These are phyloP conservation scores for Nymphicus hollandicus DNA, from an alignment of 2,113 vertebrate genomes.

Conservation along the genomic window DNA sequence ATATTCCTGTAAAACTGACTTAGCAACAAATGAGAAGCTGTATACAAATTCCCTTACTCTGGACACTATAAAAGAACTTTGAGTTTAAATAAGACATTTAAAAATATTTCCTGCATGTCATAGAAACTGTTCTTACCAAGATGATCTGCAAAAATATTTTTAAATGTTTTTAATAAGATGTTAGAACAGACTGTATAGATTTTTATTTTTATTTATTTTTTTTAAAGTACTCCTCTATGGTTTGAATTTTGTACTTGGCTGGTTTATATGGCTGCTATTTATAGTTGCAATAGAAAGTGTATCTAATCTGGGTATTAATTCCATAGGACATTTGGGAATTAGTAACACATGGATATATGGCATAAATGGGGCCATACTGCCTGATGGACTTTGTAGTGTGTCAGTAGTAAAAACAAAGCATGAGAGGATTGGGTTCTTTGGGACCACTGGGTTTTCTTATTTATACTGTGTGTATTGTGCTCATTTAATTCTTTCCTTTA, in stretches of 20 bases:
- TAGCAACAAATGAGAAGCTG: neutral
- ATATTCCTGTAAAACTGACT: neutral
- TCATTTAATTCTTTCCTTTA: neutral
- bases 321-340: neutral
- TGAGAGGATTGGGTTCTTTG: neutral
- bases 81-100: neutral
- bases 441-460: neutral
- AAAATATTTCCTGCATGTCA: neutral
- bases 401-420: neutral
- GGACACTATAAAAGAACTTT: neutral
- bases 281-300: neutral
- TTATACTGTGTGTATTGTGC: neutral
- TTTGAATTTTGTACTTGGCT: neutral
- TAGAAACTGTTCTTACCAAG: neutral
- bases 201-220: neutral
- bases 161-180: neutral
- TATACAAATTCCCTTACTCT: neutral
- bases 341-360: neutral
- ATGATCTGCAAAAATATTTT: neutral
- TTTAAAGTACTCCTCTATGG: neutral
- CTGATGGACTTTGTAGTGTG: neutral
- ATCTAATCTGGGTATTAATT: neutral
- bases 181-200: neutral
- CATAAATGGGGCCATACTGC: neutral
- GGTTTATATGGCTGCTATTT: neutral